Percentiles rank a stretch among this genome's conserved stretches.
Conservation (phyloP, 1,140 invertebrate genomes). For the Asbolus verrucosus region DNA sequence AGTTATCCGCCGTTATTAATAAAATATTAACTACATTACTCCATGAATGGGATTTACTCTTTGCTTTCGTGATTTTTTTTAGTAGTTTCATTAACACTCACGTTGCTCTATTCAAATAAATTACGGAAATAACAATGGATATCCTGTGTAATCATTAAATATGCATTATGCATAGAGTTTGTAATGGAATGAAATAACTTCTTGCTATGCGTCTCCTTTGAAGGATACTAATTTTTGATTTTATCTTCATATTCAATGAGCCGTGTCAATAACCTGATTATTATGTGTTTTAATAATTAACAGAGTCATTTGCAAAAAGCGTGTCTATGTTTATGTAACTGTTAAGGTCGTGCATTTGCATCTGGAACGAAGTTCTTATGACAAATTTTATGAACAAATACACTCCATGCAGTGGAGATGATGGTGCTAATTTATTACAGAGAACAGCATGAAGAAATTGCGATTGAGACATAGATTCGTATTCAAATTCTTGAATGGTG, state of each 20-base stretch:
- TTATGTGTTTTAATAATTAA: slow-evolving; percentile 27
- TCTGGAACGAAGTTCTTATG: no score
- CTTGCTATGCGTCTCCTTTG: slow-evolving; percentile 12
- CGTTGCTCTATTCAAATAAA: not conserved
- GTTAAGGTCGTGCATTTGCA: no score
- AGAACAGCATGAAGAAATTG: no score
- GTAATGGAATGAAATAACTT: slow-evolving; percentile 30
- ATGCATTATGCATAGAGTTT: slow-evolving; percentile 32
- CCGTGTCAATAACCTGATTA: slow-evolving; percentile 1
- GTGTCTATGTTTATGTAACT: not conserved
- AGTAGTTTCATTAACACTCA: slow-evolving; percentile 25
- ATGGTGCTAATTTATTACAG: no score
- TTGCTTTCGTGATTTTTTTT: no score
- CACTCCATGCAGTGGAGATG: no score
- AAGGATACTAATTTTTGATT: slow-evolving; percentile 19
- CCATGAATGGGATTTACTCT: no score
- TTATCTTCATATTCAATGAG: slow-evolving; percentile 23
- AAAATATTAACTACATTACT: no score
- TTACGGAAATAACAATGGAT: slow-evolving; percentile 34
- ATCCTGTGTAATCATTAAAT: slow-evolving; percentile 38
- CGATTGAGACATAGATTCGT: no score
- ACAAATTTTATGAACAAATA: no score
- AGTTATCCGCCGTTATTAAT: no score
- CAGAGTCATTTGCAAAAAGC: slow-evolving; percentile 7
- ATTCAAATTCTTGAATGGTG: no score